A percentile compares a stretch with the other conserved stretches of the same genome.
phyloP scores from a whole-genome alignment of 2,888 invertebrate genomes.

The Pterobdella sp. region DNA sequence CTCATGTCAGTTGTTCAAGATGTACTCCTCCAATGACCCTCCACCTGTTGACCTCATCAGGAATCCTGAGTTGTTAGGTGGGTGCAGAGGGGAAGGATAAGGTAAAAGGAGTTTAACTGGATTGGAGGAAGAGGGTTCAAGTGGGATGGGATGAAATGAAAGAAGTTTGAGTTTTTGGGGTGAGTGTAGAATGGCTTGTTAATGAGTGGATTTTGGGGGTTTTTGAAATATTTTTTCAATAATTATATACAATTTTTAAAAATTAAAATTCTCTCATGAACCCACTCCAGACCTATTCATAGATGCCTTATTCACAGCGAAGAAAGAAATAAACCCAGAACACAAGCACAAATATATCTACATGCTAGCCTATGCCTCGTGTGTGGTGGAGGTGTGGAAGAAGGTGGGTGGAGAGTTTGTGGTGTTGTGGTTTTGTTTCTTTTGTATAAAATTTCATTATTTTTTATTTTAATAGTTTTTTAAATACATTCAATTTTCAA shows the following conservation, averaged over 20 bases:
- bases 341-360: slow-evolving; percentile 94
- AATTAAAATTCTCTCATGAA: too few species aligned
- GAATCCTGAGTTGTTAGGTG: slow-evolving; percentile 81
- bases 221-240: too few species aligned
- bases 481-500: background rate
- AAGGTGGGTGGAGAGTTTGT: slow-evolving; percentile 46
- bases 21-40: slow-evolving; percentile 78
- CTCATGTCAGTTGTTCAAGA: slow-evolving; percentile 72
- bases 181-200: too few species aligned
- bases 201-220: too few species aligned
- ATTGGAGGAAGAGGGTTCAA: background rate
- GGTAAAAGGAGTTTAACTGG: background rate
- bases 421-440: background rate
- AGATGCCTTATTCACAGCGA: slow-evolving; percentile 84
- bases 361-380: slow-evolving; percentile 84
- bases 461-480: background rate
- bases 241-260: too few species aligned
- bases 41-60: slow-evolving; percentile 88
- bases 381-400: slow-evolving; percentile 76
- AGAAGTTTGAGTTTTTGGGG: too few species aligned
- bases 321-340: slow-evolving; percentile 86
- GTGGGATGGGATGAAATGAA: too few species aligned
- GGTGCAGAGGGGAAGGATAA: background rate
- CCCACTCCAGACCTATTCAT: slow-evolving; percentile 71
- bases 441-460: background rate